Percentiles rank a stretch among this genome's conserved stretches.
phyloP scores from a whole-genome alignment of 2,113 vertebrate genomes.

The Pedionomus torquatus region DNA sequence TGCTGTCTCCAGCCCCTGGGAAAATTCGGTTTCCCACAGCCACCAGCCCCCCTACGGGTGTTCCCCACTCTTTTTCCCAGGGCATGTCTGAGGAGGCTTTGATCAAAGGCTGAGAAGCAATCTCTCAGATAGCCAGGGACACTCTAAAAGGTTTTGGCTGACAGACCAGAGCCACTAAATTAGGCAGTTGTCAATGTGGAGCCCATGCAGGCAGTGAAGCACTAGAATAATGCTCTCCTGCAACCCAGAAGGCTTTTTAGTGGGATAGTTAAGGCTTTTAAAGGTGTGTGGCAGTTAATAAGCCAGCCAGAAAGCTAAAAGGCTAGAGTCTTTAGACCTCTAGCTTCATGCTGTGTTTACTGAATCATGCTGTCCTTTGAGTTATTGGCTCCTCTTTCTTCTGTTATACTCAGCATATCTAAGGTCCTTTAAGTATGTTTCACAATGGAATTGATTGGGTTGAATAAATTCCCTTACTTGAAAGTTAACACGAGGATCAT shows the following conservation, averaged over 20 bases:
- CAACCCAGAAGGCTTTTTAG: constrained; percentile 16
- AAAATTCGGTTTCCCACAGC: constrained; percentile 58
- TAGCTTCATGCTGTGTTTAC: constrained; percentile 17
- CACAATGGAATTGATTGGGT: background rate
- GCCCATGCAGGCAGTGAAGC: background rate
- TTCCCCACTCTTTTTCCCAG: background rate
- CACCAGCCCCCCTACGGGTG: background rate
- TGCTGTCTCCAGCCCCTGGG: constrained; percentile 4
- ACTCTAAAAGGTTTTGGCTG: constrained; percentile 15
- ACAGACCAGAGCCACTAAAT: constrained; percentile 43
- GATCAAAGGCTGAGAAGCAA: constrained; percentile 33
- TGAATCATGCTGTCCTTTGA: background rate
- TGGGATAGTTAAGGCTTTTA: background rate
- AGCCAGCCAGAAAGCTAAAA: background rate
- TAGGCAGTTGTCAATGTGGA: constrained; percentile 18
- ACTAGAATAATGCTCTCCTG: background rate
- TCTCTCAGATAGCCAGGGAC: background rate
- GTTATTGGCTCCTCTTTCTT: constrained; percentile 16
- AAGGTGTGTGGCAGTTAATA: constrained; percentile 29
- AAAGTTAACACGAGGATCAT: background rate
- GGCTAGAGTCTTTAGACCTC: background rate
- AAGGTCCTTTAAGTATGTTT: background rate
- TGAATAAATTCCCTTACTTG: constrained; percentile 20
- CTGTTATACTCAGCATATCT: background rate
- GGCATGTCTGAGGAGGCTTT: background rate